Base-by-base conservation (phyloP, 2,888 invertebrate genomes). In the Xylocampa areola region DNA sequence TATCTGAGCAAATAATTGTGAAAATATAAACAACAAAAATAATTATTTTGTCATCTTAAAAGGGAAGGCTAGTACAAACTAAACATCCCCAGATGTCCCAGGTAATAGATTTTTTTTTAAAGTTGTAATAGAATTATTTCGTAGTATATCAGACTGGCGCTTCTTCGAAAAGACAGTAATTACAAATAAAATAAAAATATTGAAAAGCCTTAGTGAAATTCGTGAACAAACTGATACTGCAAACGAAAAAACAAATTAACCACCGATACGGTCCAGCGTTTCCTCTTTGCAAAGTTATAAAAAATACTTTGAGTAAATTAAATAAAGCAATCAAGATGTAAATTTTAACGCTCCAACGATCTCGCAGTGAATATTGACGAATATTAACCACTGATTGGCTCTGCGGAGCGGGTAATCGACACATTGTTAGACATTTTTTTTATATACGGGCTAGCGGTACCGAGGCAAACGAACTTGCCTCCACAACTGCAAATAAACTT, bases 281-380 rank as follows among this genome's bases (percentile, higher is more conserved):
- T 74, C 72, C 73, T 80, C 72, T 78, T 77, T 55, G 71, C 71
- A 62, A 73, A 70, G 70, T 37, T 53, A 43, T 62, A 65, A 69
- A 63, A 80, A 80, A 87, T 85, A 81, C 80, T 75, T 65, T 73
- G 68, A 73, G 82, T 80, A 89, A 91, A 91, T 92, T 90, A 90
- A 90, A 90, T 91, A 90, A 90, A 88, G 88, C 86, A 88, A 90
- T 89, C 86, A 82, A 83, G 82, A 82, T 81, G 80, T 82, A 71
- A 78, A 81, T 82, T 85, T 84, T 77, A 79, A 85, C 85, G 88
- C 78, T 85, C 71, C 71, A 78, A 19, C 74, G 84, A 71, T 62
- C 72, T 73, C 71, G 76, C 71, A 68, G 78, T 76, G 68, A 81
- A 81, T 84, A 85, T 85, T 82, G 76, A 72, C 62, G 81, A 85